Base-by-base conservation (phyloP, 2,888 invertebrate species). In the Acronicta psi region DNA sequence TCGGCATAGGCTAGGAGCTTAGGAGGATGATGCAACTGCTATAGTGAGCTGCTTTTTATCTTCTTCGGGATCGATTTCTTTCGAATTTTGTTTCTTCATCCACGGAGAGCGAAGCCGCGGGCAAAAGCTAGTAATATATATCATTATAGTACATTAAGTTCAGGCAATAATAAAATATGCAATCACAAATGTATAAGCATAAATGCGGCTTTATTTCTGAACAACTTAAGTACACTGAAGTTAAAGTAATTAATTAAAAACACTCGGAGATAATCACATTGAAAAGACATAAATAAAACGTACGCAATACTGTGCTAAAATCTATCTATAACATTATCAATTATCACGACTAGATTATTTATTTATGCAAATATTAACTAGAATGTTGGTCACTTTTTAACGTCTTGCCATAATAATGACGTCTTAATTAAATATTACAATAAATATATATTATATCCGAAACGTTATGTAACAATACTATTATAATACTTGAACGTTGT, bases 301-400 rank as follows among this genome's bases (percentile, higher is more conserved):
- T 46, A 67, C 44, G 51, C 55, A 61, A 71, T 49, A 62, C 34
- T 60, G 43, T 58, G 50, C 54, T 62, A 61, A 52, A 51, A 51
- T 66, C 53, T 71, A 51, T 66, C 53, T 71, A 75, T 55, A 70
- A 63, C 59, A 65, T 74, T 80, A 79, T 79, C 73, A 78, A 80
- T 75, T 78, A 80, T 20, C 16, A 71, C 59, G 79, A 79, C 79
- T 79, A 79, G 79, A 79, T 70, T 67, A 72, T 72, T 73, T 17
- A 72, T 57, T 64, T 65, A 71, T 47, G 37, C 36, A 51, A 58
- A 43, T 49, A 43, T 49, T 58, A 53, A 59, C 36, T 40, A 47
- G 59, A 55, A 54, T 37, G 31, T 43, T 62, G 64, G 49, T 59
- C 60, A 59, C 50, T 44, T 17, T 56, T 42, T 47, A 59, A 52